phyloP scores from a whole-genome alignment of 2,888 invertebrate species.

The Agrochola macilenta region DNA sequence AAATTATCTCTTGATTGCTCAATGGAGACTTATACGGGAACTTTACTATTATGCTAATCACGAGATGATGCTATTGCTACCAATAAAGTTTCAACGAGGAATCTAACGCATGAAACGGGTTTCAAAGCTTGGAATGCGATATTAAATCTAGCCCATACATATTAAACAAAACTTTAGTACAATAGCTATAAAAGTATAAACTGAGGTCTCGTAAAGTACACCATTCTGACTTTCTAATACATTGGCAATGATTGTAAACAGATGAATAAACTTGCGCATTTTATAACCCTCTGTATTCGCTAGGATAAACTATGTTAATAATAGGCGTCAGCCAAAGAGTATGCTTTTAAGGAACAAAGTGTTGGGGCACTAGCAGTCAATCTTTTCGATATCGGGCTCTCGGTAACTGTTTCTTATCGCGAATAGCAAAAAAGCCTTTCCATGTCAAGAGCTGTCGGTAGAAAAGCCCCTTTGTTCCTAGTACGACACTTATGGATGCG shows the following conservation, averaged over 20 bases:
- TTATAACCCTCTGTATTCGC: conserved; percentile 52
- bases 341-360: conserved; percentile 81
- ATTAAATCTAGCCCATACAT: conserved; percentile 38
- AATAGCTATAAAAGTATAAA: conserved; percentile 39
- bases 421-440: conserved; percentile 87
- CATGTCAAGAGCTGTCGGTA: conserved; percentile 87
- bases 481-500: conserved; percentile 67
- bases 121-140: conserved; percentile 40
- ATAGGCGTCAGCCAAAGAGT: conserved; percentile 68
- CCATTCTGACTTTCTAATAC: conserved; percentile 46
- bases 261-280: conserved; percentile 52
- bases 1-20: conserved; percentile 39
- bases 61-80: conserved; percentile 35
- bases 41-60: conserved; percentile 42
- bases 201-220: conserved; percentile 37
- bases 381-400: conserved; percentile 75
- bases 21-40: conserved; percentile 20
- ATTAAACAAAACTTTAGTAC: conserved; percentile 51
- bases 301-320: conserved; percentile 65
- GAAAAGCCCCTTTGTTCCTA: conserved; percentile 85
- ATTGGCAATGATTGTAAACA: conserved; percentile 43
- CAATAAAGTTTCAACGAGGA: conserved; percentile 34
- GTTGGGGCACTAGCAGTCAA: conserved; percentile 74
- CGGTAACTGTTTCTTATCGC: conserved; percentile 83
- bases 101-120: conserved; percentile 34